phyloP scores from a whole-genome alignment of 2,113 vertebrate species.

The Syngnathus typhle region DNA sequence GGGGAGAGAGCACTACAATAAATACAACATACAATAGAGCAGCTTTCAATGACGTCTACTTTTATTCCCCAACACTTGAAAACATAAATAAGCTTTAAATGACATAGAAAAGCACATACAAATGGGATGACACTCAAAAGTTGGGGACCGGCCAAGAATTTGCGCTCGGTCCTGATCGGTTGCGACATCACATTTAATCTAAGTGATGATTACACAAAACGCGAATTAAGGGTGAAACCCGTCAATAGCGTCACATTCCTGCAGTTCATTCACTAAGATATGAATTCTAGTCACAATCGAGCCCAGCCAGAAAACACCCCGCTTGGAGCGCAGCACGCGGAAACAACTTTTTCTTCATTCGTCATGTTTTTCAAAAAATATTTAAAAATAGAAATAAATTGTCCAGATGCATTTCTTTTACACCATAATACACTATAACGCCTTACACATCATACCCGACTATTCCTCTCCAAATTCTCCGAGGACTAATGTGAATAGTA shows the following conservation, averaged over 20 bases:
- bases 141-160: slow-evolving; percentile 59
- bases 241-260: slow-evolving; percentile 73
- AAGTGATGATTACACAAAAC: slow-evolving; percentile 46
- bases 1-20: neutral
- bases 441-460: slow-evolving; percentile 78
- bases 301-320: slow-evolving; percentile 67
- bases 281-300: slow-evolving; percentile 81
- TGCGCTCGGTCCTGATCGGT: slow-evolving; percentile 52
- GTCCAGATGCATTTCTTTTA: slow-evolving; percentile 45
- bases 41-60: slow-evolving; percentile 23
- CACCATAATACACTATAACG: slow-evolving; percentile 57
- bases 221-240: slow-evolving; percentile 45
- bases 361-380: slow-evolving; percentile 98
- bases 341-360: slow-evolving; percentile 77
- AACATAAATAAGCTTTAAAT: slow-evolving; percentile 28
- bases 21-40: slow-evolving; percentile 28
- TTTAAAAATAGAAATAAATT: slow-evolving; percentile 86
- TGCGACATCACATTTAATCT: slow-evolving; percentile 58
- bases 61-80: slow-evolving; percentile 10
- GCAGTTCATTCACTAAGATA: slow-evolving; percentile 76
- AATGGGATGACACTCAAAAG: slow-evolving; percentile 59
- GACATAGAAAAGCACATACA: slow-evolving; percentile 37
- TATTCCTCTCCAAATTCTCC: slow-evolving; percentile 67
- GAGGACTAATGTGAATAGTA: slow-evolving; percentile 51
- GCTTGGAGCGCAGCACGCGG: slow-evolving; percentile 61